Evolutionary conservation across 2,888 invertebrate species (phyloP), one percentile per base, ranked within the genome.

Genomic region (Phania funesta): DNA sequence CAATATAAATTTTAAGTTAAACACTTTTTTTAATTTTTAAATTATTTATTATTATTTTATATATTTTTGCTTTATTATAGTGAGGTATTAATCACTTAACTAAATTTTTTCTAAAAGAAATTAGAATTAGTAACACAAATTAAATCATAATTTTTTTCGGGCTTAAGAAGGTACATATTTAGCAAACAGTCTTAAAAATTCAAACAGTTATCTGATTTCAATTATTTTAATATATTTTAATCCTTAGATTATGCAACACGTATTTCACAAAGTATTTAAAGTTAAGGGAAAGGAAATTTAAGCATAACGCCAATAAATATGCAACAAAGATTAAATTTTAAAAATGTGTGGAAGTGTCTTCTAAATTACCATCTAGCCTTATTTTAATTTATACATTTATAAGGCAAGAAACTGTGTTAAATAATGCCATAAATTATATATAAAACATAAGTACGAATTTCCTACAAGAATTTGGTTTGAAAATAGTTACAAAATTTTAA

Each of bases 1-100:
- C 74, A 52, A 41, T 46, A 16, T 16, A 22, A 26, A 32, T 20
- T 50, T 38, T 9, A 38, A 44, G 29, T 50, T 13, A 7, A 18
- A 44, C 13, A 44, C 13, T 16, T 58, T 32, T 46, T 26, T 18
- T 41, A 11, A 20, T 65, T 50, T 50, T 16, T 11, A 7, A 22
- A n/a, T 46, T 29, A 11, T 80, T 62, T 44, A 18, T 48, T 64
- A 48, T 46, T 13, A 29, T 13, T 29, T n/a, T 48, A 64, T 48
- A 35, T 20, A 16, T 44, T 24, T 38, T 50, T 48, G 0, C 3
- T 26, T 22, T 2, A 32, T 16, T 16, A 16, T 6, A 3, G 5
- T 41, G 7, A 29, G 29, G n/a, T 11, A 13, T 13, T 38, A 38
- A 38, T 13, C 11, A 3, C n/a, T n/a, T 2, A 9, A n/a, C n/a